Conservation (phyloP, 1,140 invertebrate genomes). For the Zaprionus camerounensis region DNA sequence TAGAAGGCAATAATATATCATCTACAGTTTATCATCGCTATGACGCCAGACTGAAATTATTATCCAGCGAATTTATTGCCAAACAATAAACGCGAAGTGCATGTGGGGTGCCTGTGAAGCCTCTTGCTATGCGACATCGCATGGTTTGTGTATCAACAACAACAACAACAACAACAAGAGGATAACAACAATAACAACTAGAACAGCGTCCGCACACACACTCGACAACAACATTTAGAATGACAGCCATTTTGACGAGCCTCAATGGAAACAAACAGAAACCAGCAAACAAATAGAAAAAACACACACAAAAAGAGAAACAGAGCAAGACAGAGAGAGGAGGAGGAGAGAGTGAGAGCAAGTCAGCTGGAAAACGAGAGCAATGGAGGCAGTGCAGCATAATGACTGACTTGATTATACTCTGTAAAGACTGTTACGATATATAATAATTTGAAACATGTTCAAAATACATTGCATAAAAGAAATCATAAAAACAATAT, state of each 20-base stretch:
- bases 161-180: slow-evolving; percentile 31
- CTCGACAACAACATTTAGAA: slow-evolving; percentile 54
- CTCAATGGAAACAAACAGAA: slow-evolving; percentile 49
- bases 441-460: too few species aligned
- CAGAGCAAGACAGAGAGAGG: background rate
- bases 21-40: slow-evolving; percentile 84
- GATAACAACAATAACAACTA: slow-evolving; percentile 23
- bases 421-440: background rate
- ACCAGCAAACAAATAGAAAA: slow-evolving; percentile 13
- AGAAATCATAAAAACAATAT: too few species aligned
- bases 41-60: slow-evolving; percentile 84
- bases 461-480: too few species aligned
- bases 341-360: background rate
- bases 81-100: slow-evolving; percentile 78
- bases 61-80: slow-evolving; percentile 83
- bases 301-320: background rate
- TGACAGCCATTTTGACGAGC: slow-evolving; percentile 61
- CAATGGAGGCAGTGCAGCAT: background rate
- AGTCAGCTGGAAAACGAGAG: background rate
- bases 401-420: slow-evolving; percentile 5
- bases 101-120: slow-evolving; percentile 29
- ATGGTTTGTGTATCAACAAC: slow-evolving; percentile 32
- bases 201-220: slow-evolving; percentile 1
- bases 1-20: slow-evolving; percentile 83
- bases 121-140: slow-evolving; percentile 13